phyloP scores from a whole-genome alignment of 2,888 invertebrate species.

The Drosophila mayaguana region DNA sequence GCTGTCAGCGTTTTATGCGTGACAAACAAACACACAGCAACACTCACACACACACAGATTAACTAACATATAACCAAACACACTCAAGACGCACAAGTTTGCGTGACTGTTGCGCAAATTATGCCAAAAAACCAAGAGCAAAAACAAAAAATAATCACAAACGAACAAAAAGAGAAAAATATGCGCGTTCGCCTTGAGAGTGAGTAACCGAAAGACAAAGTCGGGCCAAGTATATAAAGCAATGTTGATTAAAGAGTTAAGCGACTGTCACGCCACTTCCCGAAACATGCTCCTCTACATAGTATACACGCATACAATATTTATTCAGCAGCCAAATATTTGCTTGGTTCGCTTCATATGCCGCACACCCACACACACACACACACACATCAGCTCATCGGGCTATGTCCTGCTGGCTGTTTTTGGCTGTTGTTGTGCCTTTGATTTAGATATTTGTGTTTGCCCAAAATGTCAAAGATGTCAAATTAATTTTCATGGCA shows the following conservation, averaged over 20 bases:
- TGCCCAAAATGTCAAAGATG: constrained; percentile 74
- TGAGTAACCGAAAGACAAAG: constrained; percentile 23
- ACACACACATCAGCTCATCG: constrained; percentile 23
- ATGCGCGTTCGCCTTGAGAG: constrained; percentile 58
- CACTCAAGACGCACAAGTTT: constrained; percentile 51
- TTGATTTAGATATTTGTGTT: constrained; percentile 57
- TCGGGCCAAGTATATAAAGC: constrained; percentile 21
- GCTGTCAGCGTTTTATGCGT: constrained; percentile 75
- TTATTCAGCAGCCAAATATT: constrained; percentile 57
- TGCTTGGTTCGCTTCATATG: constrained; percentile 35
- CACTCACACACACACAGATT: constrained; percentile 18
- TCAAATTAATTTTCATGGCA: constrained; percentile 72
- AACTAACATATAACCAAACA: constrained; percentile 15
- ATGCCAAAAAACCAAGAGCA: constrained; percentile 30
- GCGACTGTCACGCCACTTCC: constrained; percentile 67
- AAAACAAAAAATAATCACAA: constrained; percentile 15
- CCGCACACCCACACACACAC: background rate
- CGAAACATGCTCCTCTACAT: constrained; percentile 15
- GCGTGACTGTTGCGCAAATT: constrained; percentile 69
- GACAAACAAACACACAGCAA: constrained; percentile 59
- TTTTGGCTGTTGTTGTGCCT: constrained; percentile 30
- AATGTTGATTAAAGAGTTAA: constrained; percentile 77
- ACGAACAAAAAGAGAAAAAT: constrained; percentile 36
- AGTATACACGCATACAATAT: constrained; percentile 12
- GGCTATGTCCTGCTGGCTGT: constrained; percentile 8